Evolutionary conservation across 1,140 invertebrate genomes (phyloP).

Genomic region (Euwallacea similis): DNA sequence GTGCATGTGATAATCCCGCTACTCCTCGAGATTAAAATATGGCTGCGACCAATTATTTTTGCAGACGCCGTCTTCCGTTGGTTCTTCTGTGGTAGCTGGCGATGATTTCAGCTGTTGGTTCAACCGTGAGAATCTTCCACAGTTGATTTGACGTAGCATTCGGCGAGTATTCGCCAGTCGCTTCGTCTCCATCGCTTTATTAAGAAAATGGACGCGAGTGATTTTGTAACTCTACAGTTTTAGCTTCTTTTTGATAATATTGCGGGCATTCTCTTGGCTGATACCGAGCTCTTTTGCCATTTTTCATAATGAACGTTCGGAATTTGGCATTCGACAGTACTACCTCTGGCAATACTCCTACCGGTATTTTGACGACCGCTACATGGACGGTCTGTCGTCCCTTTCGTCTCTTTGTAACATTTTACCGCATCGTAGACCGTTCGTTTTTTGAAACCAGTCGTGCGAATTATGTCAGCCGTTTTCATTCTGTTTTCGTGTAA

Average conservation of each 20-base stretch:
- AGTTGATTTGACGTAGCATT: too few relatives aligned
- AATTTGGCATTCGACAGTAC: background rate
- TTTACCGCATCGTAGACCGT: background rate
- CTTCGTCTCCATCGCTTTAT: background rate
- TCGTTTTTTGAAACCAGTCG: background rate
- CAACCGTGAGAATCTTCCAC: background rate
- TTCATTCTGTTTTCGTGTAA: background rate
- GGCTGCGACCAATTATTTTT: background rate
- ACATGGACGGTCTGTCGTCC: background rate
- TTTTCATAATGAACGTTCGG: background rate
- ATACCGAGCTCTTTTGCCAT: background rate
- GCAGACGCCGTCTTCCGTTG: background rate
- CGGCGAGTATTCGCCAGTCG: background rate
- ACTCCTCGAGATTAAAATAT: too few relatives aligned
- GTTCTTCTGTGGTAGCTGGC: background rate
- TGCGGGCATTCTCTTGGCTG: background rate
- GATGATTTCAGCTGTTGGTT: background rate
- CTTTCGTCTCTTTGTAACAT: background rate
- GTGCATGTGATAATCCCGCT: background rate
- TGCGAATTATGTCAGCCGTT: background rate
- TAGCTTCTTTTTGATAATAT: slow-evolving; percentile 1
- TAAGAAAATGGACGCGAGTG: background rate
- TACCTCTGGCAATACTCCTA: too few relatives aligned
- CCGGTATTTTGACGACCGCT: too few relatives aligned
- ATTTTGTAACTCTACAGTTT: background rate